A percentile compares a stretch with the other conserved stretches of the same genome.
Evolutionary conservation across 2,113 vertebrate species (phyloP).

Genomic region (Ramphastos sulfuratus): DNA sequence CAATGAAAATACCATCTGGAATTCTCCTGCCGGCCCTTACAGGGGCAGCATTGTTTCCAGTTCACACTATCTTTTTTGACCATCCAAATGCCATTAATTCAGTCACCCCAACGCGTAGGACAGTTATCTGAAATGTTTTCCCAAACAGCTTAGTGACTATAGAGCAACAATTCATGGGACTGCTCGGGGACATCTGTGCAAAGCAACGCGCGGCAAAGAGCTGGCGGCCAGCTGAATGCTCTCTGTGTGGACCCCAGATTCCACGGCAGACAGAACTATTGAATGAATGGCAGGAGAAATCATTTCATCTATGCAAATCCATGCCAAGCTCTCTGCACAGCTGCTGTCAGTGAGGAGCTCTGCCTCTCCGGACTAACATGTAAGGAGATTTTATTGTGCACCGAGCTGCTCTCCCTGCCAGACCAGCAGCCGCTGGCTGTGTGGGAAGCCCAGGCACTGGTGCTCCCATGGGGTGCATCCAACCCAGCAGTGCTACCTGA

Average conservation of each 20-base stretch:
- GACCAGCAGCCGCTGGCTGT: neutral
- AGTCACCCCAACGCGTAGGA: conserved; percentile 86
- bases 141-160: conserved; percentile 81
- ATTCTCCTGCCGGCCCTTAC: conserved; percentile 66
- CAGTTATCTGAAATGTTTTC: conserved; percentile 88
- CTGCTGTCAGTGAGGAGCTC: conserved; percentile 65
- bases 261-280: conserved; percentile 51
- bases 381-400: neutral
- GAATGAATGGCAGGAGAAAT: conserved; percentile 68
- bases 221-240: conserved; percentile 73
- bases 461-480: neutral
- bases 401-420: neutral
- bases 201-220: conserved; percentile 73
- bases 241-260: conserved; percentile 73
- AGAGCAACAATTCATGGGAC: conserved; percentile 90
- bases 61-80: conserved; percentile 82
- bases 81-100: conserved; percentile 88
- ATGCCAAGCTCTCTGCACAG: conserved; percentile 37
- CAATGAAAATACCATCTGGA: conserved; percentile 77
- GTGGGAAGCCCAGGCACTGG: neutral
- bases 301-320: conserved; percentile 70
- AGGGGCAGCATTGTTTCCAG: conserved; percentile 84
- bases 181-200: conserved; percentile 83
- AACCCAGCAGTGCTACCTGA: rapidly evolving
- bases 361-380: conserved; percentile 34